Conservation (phyloP, 2,888 invertebrate genomes). For the Acleris literana region DNA sequence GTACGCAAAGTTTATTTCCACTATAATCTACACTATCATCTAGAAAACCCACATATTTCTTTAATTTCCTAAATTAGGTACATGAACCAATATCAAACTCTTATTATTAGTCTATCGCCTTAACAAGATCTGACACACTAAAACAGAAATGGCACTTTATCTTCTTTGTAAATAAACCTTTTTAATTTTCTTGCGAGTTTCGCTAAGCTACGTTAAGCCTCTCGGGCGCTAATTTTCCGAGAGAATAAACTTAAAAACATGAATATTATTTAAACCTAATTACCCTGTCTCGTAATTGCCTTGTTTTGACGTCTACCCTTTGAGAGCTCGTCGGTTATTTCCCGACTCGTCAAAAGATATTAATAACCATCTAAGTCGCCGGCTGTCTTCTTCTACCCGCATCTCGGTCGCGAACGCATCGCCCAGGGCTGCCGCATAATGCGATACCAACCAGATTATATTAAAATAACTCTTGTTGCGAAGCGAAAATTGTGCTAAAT, state of each 20-base stretch:
- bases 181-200: slow-evolving; percentile 20
- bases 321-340: slow-evolving; percentile 75
- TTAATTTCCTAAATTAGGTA: too few relatives aligned
- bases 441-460: slow-evolving; percentile 16
- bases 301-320: slow-evolving; percentile 82
- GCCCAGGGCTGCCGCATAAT: slow-evolving; percentile 32
- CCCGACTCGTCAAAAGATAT: slow-evolving; percentile 75
- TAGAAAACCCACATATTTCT: too few relatives aligned
- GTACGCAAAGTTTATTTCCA: too few relatives aligned
- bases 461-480: neutral
- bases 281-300: slow-evolving; percentile 79
- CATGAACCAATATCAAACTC: too few relatives aligned
- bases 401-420: slow-evolving; percentile 49
- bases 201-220: slow-evolving; percentile 30
- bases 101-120: too few relatives aligned
- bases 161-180: slow-evolving; percentile 23
- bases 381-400: slow-evolving; percentile 65
- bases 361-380: slow-evolving; percentile 78
- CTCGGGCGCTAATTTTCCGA: slow-evolving; percentile 46
- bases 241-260: slow-evolving; percentile 56
- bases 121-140: neutral
- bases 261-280: slow-evolving; percentile 77
- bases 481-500: neutral
- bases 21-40: too few relatives aligned
- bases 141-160: slow-evolving; percentile 4